phyloP scores from a whole-genome alignment of 2,888 invertebrate genomes.

The Leucophenga montana region DNA sequence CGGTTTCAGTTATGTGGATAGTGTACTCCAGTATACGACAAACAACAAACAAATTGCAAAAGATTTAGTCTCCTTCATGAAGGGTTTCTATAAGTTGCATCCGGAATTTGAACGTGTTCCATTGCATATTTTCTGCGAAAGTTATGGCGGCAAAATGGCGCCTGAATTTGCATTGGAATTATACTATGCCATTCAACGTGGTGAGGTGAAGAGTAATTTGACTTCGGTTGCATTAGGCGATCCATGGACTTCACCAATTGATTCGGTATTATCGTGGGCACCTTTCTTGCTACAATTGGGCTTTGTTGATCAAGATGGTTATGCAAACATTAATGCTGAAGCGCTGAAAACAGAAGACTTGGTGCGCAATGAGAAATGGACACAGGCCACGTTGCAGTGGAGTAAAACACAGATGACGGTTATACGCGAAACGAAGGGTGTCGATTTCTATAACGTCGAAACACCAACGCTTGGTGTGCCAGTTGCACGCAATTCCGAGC shows the following conservation, averaged over 20 bases:
- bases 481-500: slow-evolving; percentile 35
- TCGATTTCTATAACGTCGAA: slow-evolving; percentile 88
- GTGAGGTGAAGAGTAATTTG: slow-evolving; percentile 80
- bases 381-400: slow-evolving; percentile 79
- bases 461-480: slow-evolving; percentile 68
- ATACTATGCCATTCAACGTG: slow-evolving; percentile 78
- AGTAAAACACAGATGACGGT: slow-evolving; percentile 78
- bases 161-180: slow-evolving; percentile 82
- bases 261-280: slow-evolving; percentile 88
- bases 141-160: slow-evolving; percentile 95
- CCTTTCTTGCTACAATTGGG: slow-evolving; percentile 83
- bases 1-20: slow-evolving; percentile 87
- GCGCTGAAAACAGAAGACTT: slow-evolving; percentile 77
- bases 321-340: slow-evolving; percentile 75
- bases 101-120: slow-evolving; percentile 83
- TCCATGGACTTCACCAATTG: slow-evolving; percentile 91
- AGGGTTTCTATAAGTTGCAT: slow-evolving; percentile 79
- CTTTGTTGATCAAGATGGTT: slow-evolving; percentile 81
- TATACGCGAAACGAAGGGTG: slow-evolving; percentile 76
- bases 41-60: slow-evolving; percentile 80
- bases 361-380: slow-evolving; percentile 77
- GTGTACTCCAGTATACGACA: slow-evolving; percentile 73
- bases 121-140: slow-evolving; percentile 90
- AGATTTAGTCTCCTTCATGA: slow-evolving; percentile 84
- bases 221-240: slow-evolving; percentile 88